Evolutionary conservation across 1,140 invertebrate genomes (phyloP), one percentile per base, ranked within the genome.

Genomic region (Drosophila leontia): DNA sequence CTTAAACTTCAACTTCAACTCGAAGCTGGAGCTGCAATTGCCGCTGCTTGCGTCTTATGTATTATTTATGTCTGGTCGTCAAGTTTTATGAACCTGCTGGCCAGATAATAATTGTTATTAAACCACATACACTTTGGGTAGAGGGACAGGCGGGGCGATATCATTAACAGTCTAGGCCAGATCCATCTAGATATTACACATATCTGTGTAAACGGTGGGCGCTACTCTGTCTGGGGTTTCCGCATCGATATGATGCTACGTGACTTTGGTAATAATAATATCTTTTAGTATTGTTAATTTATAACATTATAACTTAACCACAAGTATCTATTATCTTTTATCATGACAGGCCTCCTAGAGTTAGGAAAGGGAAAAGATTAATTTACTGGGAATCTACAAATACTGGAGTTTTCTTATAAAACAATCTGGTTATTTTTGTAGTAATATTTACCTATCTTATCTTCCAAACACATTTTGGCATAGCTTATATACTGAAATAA

Each of bases 81-180:
- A 60, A 17, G 68, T 60, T 74, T 72, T 72, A 74, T 74, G 68
- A 60, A 59, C 53, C 34, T n/a, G 44, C 65, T 39, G 26, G 17
- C 37, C 41, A 45, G 44, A 68, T 69, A 74, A 74, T 72, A 72
- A 62, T 78, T 70, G 70, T 64, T 84, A 69, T 79, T 68, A 67
- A 68, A 11, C 68, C 64, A 12, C 47, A 70, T 74, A 63, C 45
- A 63, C 41, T 63, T 67, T 44, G 65, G 74, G 65, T 26, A 56
- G 58, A 15, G 26, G 7, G 35, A 1, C 6, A 3, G n/a, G 29
- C 29, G 42, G 19, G 34, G n/a, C 12, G 5, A 15, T 58, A 59
- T 71, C 69, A 71, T 72, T 59, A 71, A 71, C 34, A 72, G 69
- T 72, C 69, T 72, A 50, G 69, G 62, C 67, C 67, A 70, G 62